These are phyloP conservation scores for Apis mellifera DNA, from an alignment of 1,140 invertebrate species.

Conservation along the genomic window Amel_HAv3.1 CM009931.2:17973501-17974000, in stretches of 20 bases:
- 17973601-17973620: too few relatives aligned
- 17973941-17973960: not conserved
- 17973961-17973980: too few relatives aligned
- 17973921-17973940: conserved; percentile 14
- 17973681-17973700: not conserved
- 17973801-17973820: not conserved
- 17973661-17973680: not conserved
- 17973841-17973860: conserved; percentile 26
- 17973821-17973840: not conserved
- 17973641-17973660: too few relatives aligned
- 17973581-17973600: too few relatives aligned
- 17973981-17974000: too few relatives aligned
- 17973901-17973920: not conserved
- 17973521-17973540: not conserved
- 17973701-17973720: not conserved
- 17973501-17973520: not conserved
- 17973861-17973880: conserved; percentile 9
- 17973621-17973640: not conserved
- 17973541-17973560: not conserved
- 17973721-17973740: not conserved
- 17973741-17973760: conserved; percentile 14
- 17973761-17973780: conserved; percentile 8
- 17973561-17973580: not conserved
- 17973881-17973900: not conserved
- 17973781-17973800: not conserved